phyloP scores from a whole-genome alignment of 2,113 vertebrate genomes.

The Rhinichthys klamathensis region DNA sequence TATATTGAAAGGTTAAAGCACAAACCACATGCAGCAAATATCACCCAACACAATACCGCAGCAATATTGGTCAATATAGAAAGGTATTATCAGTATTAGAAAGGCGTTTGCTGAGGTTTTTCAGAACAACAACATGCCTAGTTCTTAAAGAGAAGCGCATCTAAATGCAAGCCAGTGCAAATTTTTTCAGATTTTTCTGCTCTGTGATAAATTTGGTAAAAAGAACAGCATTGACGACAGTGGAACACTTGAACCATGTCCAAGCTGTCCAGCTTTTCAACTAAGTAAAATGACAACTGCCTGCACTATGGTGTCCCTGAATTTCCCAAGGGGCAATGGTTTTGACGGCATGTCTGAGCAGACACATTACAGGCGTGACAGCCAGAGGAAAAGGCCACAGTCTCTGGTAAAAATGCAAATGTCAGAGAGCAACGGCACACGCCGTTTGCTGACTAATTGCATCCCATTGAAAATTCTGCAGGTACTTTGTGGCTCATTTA shows the following conservation, averaged over 20 bases:
- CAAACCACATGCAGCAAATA: conserved; percentile 20
- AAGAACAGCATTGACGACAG: conserved; percentile 72
- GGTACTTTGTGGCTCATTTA: conserved; percentile 46
- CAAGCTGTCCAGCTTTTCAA: conserved; percentile 71
- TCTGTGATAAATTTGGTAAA: conserved; percentile 60
- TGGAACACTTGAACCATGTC: conserved; percentile 74
- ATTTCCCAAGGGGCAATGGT: conserved; percentile 21
- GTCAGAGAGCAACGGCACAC: conserved; percentile 29
- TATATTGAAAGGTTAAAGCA: conserved; percentile 35
- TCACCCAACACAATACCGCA: conserved; percentile 4
- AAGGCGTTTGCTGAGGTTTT: neutral
- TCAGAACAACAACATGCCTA: neutral
- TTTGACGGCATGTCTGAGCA: conserved; percentile 43
- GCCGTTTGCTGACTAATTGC: conserved; percentile 44
- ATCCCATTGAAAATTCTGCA: conserved; percentile 34
- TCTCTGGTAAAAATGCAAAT: conserved; percentile 37
- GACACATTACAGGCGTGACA: conserved; percentile 39
- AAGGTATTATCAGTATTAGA: conserved; percentile 65
- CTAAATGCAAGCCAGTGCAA: neutral
- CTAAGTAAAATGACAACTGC: conserved; percentile 48
- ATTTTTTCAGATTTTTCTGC: conserved; percentile 63
- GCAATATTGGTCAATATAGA: conserved; percentile 17
- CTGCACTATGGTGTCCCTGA: conserved; percentile 23
- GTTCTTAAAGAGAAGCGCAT: neutral
- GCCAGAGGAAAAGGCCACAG: conserved; percentile 41